Evolutionary conservation across 2,888 invertebrate species (phyloP).

Genomic region (Clanis bilineata): DNA sequence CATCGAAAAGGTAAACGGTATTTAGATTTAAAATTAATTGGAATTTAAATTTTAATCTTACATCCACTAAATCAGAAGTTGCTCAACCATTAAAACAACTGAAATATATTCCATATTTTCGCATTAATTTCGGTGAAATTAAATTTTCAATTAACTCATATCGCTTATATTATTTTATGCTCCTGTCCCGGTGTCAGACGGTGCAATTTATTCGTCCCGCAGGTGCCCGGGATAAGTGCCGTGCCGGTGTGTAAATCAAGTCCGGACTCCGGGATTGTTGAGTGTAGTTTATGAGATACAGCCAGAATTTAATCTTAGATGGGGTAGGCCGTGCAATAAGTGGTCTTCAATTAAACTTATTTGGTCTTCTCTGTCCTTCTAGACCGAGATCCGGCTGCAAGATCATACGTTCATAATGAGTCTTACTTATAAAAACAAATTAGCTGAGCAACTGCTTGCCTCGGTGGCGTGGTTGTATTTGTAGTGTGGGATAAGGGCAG

Average conservation of each 20-base stretch:
- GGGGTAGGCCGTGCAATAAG: not conserved
- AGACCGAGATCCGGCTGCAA: too few relatives aligned
- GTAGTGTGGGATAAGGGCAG: too few relatives aligned
- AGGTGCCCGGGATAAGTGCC: conserved; percentile 44
- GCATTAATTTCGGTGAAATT: conserved; percentile 33
- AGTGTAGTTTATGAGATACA: not conserved
- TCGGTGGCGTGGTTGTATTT: too few relatives aligned
- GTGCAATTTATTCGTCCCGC: conserved; percentile 58
- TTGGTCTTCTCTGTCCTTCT: too few relatives aligned
- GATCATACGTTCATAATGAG: too few relatives aligned
- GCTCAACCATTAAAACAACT: not conserved
- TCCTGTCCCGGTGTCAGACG: conserved; percentile 35
- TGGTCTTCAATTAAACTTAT: too few relatives aligned
- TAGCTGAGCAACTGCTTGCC: too few relatives aligned
- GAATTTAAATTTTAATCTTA: not conserved
- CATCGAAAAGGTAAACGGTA: too few relatives aligned
- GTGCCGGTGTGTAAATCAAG: conserved; percentile 26
- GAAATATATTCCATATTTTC: conserved; percentile 7
- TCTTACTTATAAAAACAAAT: too few relatives aligned
- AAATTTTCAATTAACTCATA: conserved; percentile 41
- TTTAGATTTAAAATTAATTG: too few relatives aligned
- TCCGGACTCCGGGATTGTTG: not conserved
- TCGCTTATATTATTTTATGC: conserved; percentile 39
- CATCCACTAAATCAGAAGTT: not conserved
- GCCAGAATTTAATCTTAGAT: too few relatives aligned